Conservation (phyloP, 2,888 invertebrate species). For the Diloba caeruleocephala region DNA sequence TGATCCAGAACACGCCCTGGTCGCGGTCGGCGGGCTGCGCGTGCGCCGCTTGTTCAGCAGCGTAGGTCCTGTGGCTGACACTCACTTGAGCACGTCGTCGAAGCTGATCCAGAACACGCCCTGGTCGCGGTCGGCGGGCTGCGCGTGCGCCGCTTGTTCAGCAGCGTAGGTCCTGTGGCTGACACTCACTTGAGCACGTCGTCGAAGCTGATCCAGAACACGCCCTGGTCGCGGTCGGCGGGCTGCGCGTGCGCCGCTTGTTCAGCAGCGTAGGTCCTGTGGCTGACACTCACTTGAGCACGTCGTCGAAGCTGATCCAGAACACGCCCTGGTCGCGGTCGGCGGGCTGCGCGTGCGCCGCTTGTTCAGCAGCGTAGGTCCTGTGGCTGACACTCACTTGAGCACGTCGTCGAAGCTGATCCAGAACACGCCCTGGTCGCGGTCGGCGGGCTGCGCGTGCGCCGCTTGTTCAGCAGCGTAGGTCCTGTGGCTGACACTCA, state of each 20-base stretch:
- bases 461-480: too few species aligned
- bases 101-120: slow-evolving; percentile 99
- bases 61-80: too few species aligned
- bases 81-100: slow-evolving; percentile 90
- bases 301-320: slow-evolving; percentile 98
- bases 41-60: too few species aligned
- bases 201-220: slow-evolving; percentile 99
- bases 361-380: too few species aligned
- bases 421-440: slow-evolving; percentile 97
- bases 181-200: slow-evolving; percentile 94
- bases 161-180: too few species aligned
- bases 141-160: too few species aligned
- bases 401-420: slow-evolving; percentile 98
- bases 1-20: slow-evolving; percentile 99
- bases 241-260: too few species aligned
- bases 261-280: too few species aligned
- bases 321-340: slow-evolving; percentile 94
- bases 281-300: too few species aligned
- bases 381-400: slow-evolving; percentile 91
- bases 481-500: too few species aligned
- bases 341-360: slow-evolving; percentile 48
- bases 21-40: slow-evolving; percentile 68
- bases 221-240: slow-evolving; percentile 88
- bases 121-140: slow-evolving; percentile 75
- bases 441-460: slow-evolving; percentile 59